phyloP scores from a whole-genome alignment of 2,113 vertebrate species.

The Plotosus lineatus region DNA sequence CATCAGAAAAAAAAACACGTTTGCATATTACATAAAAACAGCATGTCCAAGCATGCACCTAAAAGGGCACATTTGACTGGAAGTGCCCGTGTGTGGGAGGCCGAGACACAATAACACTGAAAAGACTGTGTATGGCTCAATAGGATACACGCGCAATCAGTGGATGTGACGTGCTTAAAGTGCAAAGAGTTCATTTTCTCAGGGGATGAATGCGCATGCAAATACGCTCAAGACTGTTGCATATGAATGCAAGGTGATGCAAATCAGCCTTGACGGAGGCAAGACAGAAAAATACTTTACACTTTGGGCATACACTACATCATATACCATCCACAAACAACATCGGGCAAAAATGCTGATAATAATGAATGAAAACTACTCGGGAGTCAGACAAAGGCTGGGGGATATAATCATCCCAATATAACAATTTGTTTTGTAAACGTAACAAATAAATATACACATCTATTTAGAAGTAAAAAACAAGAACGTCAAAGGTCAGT shows the following conservation, averaged over 20 bases:
- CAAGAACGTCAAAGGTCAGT: too few species aligned
- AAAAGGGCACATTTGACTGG: slow-evolving; percentile 9
- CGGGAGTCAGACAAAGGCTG: neutral
- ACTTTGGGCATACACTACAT: neutral
- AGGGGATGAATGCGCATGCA: slow-evolving; percentile 44
- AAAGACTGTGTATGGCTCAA: slow-evolving; percentile 24
- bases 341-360: neutral
- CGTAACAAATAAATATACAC: too few species aligned
- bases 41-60: neutral
- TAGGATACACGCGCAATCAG: neutral
- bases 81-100: neutral
- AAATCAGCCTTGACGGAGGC: slow-evolving; percentile 29
- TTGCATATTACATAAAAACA: neutral
- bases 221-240: slow-evolving; percentile 36
- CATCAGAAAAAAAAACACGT: neutral
- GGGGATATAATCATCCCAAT: neutral
- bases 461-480: too few species aligned
- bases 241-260: slow-evolving; percentile 47
- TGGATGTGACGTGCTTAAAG: slow-evolving; percentile 19
- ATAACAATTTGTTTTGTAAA: too few species aligned
- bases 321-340: slow-evolving; percentile 17
- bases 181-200: slow-evolving; percentile 32
- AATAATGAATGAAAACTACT: neutral
- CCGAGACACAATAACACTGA: neutral
- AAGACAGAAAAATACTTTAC: slow-evolving; percentile 7